Evolutionary conservation across 2,797 vertebrate species (phyloP).

Genomic region (Lophotriccus pileatus): DNA sequence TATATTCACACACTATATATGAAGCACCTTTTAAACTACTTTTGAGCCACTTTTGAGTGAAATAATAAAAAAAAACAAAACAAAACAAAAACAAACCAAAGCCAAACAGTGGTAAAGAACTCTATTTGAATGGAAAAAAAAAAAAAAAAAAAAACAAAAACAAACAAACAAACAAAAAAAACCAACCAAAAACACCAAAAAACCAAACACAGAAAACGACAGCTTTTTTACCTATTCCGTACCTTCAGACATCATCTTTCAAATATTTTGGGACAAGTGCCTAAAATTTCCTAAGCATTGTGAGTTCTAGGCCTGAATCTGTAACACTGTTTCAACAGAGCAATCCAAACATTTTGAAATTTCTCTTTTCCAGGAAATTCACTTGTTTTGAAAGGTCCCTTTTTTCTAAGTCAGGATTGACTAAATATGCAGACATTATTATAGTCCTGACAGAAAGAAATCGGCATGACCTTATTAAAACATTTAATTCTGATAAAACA

Average conservation of each 20-base stretch:
- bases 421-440: background rate
- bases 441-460: background rate
- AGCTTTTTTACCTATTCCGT: background rate
- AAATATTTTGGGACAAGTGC: background rate
- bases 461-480: background rate
- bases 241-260: background rate
- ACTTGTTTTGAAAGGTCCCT: background rate
- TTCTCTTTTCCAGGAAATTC: background rate
- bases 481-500: background rate
- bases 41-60: background rate
- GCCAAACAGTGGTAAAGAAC: background rate
- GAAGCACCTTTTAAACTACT: background rate
- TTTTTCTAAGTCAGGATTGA: background rate
- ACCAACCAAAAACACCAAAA: too few species aligned
- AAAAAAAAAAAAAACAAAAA: too few species aligned
- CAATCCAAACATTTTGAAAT: background rate
- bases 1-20: accelerated
- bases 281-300: background rate
- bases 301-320: background rate
- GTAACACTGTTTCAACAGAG: background rate
- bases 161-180: too few species aligned
- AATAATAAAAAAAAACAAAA: background rate
- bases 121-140: background rate
- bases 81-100: background rate
- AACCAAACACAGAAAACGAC: accelerated